A percentile compares a stretch with the other conserved stretches of the same genome.
phyloP scores from a whole-genome alignment of 2,888 invertebrate genomes.

The Caenorhabditis drosophilae region DNA sequence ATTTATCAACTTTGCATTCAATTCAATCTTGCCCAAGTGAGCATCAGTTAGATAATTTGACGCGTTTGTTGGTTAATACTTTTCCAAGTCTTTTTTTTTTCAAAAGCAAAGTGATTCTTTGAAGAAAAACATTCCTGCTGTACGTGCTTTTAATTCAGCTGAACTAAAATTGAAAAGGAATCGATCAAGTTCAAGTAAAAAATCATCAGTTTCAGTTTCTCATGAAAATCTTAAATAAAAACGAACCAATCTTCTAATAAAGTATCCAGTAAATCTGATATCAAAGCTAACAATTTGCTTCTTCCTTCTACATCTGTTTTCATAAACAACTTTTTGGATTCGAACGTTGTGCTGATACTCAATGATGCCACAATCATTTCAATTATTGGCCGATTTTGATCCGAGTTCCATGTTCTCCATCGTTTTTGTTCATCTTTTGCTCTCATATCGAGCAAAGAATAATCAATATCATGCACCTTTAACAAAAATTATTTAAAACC shows the following conservation, averaged over 20 bases:
- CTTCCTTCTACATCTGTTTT: conserved; percentile 46
- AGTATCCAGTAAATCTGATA: conserved; percentile 93
- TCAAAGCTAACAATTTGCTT: conserved; percentile 77
- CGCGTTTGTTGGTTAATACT: neutral
- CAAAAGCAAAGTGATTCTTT: too few species aligned
- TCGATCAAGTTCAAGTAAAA: too few species aligned
- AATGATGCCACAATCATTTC: conserved; percentile 59
- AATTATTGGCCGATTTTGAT: conserved; percentile 44
- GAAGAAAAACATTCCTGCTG: too few species aligned
- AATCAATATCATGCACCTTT: conserved; percentile 65
- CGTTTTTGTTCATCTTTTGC: conserved; percentile 54
- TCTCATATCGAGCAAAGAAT: conserved; percentile 48
- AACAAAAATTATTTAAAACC: neutral
- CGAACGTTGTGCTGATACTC: conserved; percentile 19
- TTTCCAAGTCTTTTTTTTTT: too few species aligned
- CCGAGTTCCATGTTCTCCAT: conserved; percentile 51
- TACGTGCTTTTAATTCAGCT: conserved; percentile 25
- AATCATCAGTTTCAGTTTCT: too few species aligned
- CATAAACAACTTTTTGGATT: conserved; percentile 37
- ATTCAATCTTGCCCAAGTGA: conserved; percentile 17
- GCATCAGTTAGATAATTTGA: conserved; percentile 8
- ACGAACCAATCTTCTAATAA: conserved; percentile 96
- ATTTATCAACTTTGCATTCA: neutral
- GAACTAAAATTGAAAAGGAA: conserved; percentile 8
- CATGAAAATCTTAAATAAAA: too few species aligned